Conservation (phyloP, 2,888 invertebrate genomes). For the Apamea monoglypha region DNA sequence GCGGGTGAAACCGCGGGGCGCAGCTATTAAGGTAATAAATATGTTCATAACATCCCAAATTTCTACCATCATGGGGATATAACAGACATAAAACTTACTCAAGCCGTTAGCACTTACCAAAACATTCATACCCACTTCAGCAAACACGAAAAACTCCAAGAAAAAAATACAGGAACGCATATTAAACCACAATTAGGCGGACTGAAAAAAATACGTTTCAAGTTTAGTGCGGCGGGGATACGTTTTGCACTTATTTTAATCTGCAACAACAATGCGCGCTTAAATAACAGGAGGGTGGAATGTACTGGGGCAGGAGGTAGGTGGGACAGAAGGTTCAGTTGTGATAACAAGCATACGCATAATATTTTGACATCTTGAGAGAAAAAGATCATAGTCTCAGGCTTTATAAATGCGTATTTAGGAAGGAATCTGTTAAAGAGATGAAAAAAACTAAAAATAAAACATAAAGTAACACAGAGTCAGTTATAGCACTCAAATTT, state of each 20-base stretch:
- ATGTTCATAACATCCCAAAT: background rate
- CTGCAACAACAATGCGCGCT: constrained; percentile 64
- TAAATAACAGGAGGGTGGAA: constrained; percentile 63
- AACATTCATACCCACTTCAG: constrained; percentile 41
- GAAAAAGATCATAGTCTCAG: background rate
- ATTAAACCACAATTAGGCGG: constrained; percentile 68
- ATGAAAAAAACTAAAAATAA: background rate
- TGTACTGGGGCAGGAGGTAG: constrained; percentile 3
- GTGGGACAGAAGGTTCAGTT: constrained; percentile 21
- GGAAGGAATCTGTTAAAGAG: background rate
- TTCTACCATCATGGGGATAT: background rate
- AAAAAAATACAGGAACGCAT: constrained; percentile 63
- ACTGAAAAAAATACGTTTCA: constrained; percentile 59
- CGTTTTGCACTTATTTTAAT: constrained; percentile 68
- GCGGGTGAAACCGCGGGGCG: too few relatives aligned
- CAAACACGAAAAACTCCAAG: background rate
- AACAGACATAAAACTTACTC: background rate
- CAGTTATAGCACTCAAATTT: background rate
- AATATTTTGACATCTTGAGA: background rate
- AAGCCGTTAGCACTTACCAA: constrained; percentile 9
- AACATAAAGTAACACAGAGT: too few relatives aligned
- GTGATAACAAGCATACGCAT: background rate
- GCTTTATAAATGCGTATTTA: background rate
- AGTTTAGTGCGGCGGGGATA: constrained; percentile 57
- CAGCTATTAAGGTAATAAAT: too few relatives aligned